Conservation (phyloP, 2,888 invertebrate genomes). For the Clepsis dumicolana region DNA sequence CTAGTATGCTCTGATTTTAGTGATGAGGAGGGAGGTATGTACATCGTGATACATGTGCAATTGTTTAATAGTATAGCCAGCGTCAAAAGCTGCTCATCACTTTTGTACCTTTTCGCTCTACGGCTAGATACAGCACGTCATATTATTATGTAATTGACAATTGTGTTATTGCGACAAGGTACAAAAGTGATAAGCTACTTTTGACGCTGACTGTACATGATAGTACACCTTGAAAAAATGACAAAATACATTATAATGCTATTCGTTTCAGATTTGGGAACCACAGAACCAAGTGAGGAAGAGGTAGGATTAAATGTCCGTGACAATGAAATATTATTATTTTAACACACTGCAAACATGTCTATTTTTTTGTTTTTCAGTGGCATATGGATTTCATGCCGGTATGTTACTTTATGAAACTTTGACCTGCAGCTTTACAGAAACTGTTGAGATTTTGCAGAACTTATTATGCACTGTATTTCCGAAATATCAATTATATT, state of each 20-base stretch:
- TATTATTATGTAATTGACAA: too few relatives aligned
- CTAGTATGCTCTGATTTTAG: conserved; percentile 4
- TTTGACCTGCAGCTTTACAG: not conserved
- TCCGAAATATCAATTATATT: too few relatives aligned
- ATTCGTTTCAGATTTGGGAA: conserved; percentile 3
- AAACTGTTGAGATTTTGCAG: not conserved
- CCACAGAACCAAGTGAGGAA: conserved; percentile 66
- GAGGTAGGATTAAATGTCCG: conserved; percentile 59
- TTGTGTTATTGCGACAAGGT: not conserved
- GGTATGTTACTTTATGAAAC: conserved; percentile 14
- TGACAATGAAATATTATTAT: conserved; percentile 17
- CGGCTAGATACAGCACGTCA: too few relatives aligned
- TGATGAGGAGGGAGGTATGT: conserved; percentile 16
- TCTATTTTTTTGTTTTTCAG: conserved; percentile 57
- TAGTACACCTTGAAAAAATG: too few relatives aligned
- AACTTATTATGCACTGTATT: too few relatives aligned
- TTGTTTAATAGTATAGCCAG: too few relatives aligned
- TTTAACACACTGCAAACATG: conserved; percentile 7
- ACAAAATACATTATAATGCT: not conserved
- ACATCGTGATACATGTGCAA: too few relatives aligned
- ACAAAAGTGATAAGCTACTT: too few relatives aligned
- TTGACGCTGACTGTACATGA: too few relatives aligned
- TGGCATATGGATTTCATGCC: conserved; percentile 84
- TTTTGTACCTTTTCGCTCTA: too few relatives aligned
- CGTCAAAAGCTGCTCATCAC: too few relatives aligned